Percentiles rank a stretch among this genome's conserved stretches.
Conservation (phyloP, 2,797 vertebrate genomes). For the Acrossocheilus fasciatus region DNA sequence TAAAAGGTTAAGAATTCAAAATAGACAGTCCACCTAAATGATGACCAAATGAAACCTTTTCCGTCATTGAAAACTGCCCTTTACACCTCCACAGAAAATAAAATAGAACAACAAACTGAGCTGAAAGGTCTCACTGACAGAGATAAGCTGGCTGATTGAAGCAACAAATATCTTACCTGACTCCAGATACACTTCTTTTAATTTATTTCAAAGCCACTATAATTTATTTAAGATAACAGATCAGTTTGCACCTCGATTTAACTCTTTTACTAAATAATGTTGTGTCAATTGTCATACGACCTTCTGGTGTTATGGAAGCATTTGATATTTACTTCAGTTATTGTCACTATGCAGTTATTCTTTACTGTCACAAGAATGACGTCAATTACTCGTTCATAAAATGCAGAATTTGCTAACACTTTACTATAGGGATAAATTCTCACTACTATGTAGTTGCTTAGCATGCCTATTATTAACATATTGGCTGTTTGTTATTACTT, state of each 20-base stretch:
- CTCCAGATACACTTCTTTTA: not conserved
- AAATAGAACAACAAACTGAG: not conserved
- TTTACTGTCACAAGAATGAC: not conserved
- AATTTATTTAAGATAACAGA: not conserved
- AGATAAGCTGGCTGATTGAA: not conserved
- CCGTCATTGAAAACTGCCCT: not conserved
- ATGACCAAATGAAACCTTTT: not conserved
- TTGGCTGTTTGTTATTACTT: no score
- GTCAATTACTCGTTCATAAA: not conserved
- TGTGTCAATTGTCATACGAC: not conserved
- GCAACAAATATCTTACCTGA: not conserved
- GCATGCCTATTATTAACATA: no score
- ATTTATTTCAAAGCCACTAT: not conserved
- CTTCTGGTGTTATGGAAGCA: not conserved
- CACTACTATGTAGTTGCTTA: not conserved
- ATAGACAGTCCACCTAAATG: not conserved
- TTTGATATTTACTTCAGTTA: not conserved
- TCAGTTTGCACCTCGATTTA: not conserved
- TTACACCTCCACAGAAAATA: not conserved
- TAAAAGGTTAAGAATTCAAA: conserved; percentile 1
- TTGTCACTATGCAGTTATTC: not conserved
- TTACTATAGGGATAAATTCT: no score
- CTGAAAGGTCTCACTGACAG: not conserved
- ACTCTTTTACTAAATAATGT: not conserved
- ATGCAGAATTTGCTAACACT: not conserved